Evolutionary conservation across 2,113 vertebrate genomes (phyloP), one percentile per base, ranked within the genome.

Genomic region (Caretta caretta): DNA sequence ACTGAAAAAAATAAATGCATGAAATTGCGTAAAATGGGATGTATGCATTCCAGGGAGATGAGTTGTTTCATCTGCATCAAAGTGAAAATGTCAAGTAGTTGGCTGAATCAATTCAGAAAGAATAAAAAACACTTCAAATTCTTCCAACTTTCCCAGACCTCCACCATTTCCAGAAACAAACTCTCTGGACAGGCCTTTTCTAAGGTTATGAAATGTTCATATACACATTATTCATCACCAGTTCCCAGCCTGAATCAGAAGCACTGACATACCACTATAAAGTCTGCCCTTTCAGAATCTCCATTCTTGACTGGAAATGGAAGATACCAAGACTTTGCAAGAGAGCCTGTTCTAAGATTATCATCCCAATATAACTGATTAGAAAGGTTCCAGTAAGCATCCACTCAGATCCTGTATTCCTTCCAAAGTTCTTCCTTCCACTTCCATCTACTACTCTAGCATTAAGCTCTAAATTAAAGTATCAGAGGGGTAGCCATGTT

Each of bases 291-390:
- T 13, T 16, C 6, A 35, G 62, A 31, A 42, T 89, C 57, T 88
- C 81, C 38, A 1, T 84, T 83, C 83, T 88, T 95, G 87, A 96
- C 82, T 97, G 84, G 90, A 94, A 96, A 94, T 78, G 95, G 90
- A 95, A 96, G 86, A 81, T 56, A 90, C 87, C 89, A 48, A 75
- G 89, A 86, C 59, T 86, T 87, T 87, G 81, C 42, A 56, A 51
- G 72, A 93, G 94, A 92, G 85, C 87, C 57, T 90, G 83, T 97
- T 96, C 86, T 93, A 85, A 90, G 54, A 92, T 95, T 93, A 72
- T 96, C 97, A 51, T 38, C 27, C 38, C 53, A 87, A 62, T 75
- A 76, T 87, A 87, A 96, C 92, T 95, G 89, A 95, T 56, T 94
- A 57, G 29, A 87, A 76, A 89, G 38, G 69, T 94, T 96, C 62